A percentile compares a stretch with the other conserved stretches of the same genome.
Conservation (phyloP, 2,888 invertebrate species). For the Neocrepidodera transversa region DNA sequence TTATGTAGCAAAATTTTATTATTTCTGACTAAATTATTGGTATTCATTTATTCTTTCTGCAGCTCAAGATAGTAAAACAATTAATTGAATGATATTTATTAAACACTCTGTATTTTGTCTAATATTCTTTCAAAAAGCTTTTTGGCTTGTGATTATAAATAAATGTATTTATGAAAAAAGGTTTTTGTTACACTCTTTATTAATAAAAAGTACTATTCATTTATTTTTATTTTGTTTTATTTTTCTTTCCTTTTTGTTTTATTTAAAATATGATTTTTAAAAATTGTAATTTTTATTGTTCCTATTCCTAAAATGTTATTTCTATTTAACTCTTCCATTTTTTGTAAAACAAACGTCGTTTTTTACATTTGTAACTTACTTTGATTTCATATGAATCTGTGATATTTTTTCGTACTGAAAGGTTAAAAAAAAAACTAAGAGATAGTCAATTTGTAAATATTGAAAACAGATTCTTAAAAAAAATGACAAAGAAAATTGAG, state of each 20-base stretch:
- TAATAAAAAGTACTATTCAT: slow-evolving; percentile 57
- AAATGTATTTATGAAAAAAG: slow-evolving; percentile 56
- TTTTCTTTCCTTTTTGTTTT: slow-evolving; percentile 42
- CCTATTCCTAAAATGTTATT: background rate
- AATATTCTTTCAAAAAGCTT: slow-evolving; percentile 40
- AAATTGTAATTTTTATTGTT: background rate
- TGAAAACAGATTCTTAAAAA: slow-evolving; percentile 37
- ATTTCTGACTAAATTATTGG: no score
- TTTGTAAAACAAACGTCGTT: slow-evolving; percentile 18
- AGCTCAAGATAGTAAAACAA: no score
- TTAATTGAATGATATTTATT: background rate
- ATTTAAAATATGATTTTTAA: background rate
- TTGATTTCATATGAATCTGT: slow-evolving; percentile 51
- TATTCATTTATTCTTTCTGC: no score
- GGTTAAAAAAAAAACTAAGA: slow-evolving; percentile 51
- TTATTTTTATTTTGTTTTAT: slow-evolving; percentile 49
- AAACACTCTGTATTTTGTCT: slow-evolving; percentile 20
- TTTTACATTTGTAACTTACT: slow-evolving; percentile 20
- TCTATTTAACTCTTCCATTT: slow-evolving; percentile 11
- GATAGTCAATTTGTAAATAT: slow-evolving; percentile 59
- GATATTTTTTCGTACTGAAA: slow-evolving; percentile 60
- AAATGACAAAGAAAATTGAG: slow-evolving; percentile 25
- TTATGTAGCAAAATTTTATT: no score
- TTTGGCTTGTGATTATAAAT: slow-evolving; percentile 49
- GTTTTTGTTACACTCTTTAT: slow-evolving; percentile 58